Base-by-base conservation (phyloP, 2,797 vertebrate species). In the Halcyon badia region DNA sequence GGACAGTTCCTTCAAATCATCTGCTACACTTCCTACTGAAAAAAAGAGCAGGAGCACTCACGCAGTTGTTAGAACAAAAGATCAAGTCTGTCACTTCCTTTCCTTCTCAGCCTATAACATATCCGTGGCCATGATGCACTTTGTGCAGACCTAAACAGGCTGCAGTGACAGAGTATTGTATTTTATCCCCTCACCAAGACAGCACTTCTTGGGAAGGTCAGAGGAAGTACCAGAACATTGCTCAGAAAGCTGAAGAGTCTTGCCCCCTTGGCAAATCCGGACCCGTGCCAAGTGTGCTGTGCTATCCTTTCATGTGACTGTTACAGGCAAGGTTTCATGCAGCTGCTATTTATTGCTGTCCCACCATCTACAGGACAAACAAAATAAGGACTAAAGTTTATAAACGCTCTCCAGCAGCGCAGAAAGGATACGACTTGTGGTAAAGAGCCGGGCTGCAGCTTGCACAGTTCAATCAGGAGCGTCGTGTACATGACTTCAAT, bases 391-490 rank as follows among this genome's bases (percentile, higher is more conserved):
- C 16, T 49, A 25, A n/a, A 82, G 69, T 89, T 76, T 15, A 78
- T 33, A 81, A 69, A 64, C 4, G 30, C 17, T 83, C 30, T 31
- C 58, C 41, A 49, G 46, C 17, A 91, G 46, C 0, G 1, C 66
- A 28, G 39, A 88, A 98, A 99, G 99, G 99, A 99, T 99, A 99
- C 99, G 24, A 99, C 99, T 99, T 99, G 99, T 8, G 99, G 99
- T 88, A 99, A 97, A 14, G 99, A 99, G 19, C 99, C 99, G 3
- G 99, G 99, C 96, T 99, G 99, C 94, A 99, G 99, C 84, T 99
- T 99, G 97, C 99, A 99, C 65, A 99, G 99, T 87, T 99, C 99
- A 61, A 99, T 99, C 42, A 99, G 99, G 87, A 99, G 98, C 0
- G 99, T 98, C 9, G 99, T 99, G 95, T 99, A 99, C 99, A 99